Evolutionary conservation across 2,113 vertebrate species (phyloP).

Genomic region (Toxostoma redivivum): DNA sequence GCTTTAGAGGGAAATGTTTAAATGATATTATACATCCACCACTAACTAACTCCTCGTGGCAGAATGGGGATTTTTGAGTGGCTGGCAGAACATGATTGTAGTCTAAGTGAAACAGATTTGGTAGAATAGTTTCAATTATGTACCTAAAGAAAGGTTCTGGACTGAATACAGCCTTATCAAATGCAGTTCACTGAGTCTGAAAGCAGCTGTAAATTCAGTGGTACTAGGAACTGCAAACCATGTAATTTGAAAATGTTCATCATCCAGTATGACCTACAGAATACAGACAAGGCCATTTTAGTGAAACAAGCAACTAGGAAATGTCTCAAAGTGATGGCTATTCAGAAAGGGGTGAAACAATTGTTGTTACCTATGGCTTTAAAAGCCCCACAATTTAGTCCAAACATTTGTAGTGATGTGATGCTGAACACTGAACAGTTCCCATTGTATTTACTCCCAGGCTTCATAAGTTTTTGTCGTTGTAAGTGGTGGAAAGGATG

Average conservation of each 20-base stretch:
- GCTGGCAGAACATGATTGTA: conserved; percentile 30
- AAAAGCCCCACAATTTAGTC: not conserved
- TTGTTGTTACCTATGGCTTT: not conserved
- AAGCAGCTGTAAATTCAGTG: conserved; percentile 67
- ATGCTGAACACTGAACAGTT: not conserved
- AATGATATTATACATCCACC: not conserved
- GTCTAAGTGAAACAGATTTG: conserved; percentile 63
- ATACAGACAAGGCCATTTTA: conserved; percentile 51
- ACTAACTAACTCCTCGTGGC: conserved; percentile 11
- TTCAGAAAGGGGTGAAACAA: not conserved
- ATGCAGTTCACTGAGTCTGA: conserved; percentile 64
- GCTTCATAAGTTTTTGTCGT: not conserved
- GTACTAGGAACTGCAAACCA: conserved; percentile 59
- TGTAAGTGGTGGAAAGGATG: not conserved
- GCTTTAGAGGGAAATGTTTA: not conserved
- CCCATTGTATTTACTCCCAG: not conserved
- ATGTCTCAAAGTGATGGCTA: not conserved
- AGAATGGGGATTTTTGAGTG: conserved; percentile 18
- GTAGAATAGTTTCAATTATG: conserved; percentile 73
- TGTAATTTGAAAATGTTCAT: conserved; percentile 74
- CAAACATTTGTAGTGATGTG: not conserved
- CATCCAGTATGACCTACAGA: conserved; percentile 41
- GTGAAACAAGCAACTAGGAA: conserved; percentile 32
- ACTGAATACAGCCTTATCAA: conserved; percentile 63
- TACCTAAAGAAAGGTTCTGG: conserved; percentile 59